Conservation (phyloP, 1,140 invertebrate species). For the Andricus grossulariae region DNA sequence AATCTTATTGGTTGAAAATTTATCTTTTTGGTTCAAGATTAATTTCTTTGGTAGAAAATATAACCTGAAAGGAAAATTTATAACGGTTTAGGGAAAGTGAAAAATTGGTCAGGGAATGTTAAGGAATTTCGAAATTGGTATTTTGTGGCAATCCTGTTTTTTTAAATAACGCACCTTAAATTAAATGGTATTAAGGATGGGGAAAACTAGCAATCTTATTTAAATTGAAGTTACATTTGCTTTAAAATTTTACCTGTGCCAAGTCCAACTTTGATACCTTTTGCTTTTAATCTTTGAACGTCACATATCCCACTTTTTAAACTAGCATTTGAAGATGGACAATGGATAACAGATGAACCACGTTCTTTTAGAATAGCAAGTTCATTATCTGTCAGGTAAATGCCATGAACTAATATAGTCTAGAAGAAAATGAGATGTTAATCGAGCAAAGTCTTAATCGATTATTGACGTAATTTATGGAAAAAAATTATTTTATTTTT, state of each 20-base stretch:
- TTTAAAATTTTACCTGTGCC: slow-evolving; percentile 83
- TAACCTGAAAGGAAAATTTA: no score
- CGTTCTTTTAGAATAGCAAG: slow-evolving; percentile 80
- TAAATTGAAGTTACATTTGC: no score
- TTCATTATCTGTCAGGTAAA: slow-evolving; percentile 85
- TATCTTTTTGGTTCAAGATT: no score
- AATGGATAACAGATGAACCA: slow-evolving; percentile 86
- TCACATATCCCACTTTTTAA: slow-evolving; percentile 91
- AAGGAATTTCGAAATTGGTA: no score
- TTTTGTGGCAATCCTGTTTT: no score
- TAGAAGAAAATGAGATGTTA: slow-evolving; percentile 60
- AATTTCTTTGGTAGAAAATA: no score
- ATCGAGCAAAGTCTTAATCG: background rate
- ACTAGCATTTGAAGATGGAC: slow-evolving; percentile 90
- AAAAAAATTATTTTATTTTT: background rate
- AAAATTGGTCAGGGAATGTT: no score
- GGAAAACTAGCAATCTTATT: no score
- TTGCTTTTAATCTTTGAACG: slow-evolving; percentile 80
- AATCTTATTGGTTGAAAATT: no score
- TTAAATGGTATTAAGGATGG: no score
- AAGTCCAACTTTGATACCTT: slow-evolving; percentile 86
- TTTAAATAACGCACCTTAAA: no score
- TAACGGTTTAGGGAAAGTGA: no score
- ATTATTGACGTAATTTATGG: background rate
- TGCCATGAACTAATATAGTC: slow-evolving; percentile 88